Conservation (phyloP, 1,140 invertebrate genomes). For the Penaeus indicus region DNA sequence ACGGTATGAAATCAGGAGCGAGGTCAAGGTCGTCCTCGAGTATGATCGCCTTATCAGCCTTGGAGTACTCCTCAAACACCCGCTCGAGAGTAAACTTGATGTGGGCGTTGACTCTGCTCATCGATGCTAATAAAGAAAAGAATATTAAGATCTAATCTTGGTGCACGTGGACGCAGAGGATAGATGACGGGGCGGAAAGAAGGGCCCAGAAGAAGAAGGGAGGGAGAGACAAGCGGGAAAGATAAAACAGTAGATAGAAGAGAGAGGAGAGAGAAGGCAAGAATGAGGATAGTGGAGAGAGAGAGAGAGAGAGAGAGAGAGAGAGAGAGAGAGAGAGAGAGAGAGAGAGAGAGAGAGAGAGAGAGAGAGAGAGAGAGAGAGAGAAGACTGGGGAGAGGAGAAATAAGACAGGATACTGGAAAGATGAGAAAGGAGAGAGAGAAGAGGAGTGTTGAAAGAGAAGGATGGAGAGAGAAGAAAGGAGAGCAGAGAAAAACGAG, state of each 20-base stretch:
- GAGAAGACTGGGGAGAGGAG: no score
- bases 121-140: no score
- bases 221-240: not conserved
- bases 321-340: not conserved
- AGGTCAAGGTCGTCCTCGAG: constrained; percentile 56
- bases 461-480: no score
- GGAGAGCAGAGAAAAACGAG: no score
- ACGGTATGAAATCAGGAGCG: constrained; percentile 57
- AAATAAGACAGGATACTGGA: no score
- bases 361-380: no score
- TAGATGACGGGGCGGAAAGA: not conserved
- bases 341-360: not conserved
- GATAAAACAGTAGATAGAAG: not conserved
- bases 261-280: constrained; percentile 10
- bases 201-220: not conserved
- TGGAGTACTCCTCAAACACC: constrained; percentile 30
- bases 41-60: constrained; percentile 48
- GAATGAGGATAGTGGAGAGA: not conserved
- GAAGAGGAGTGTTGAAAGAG: no score
- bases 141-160: no score
- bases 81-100: constrained; percentile 45
- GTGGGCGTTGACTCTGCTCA: constrained; percentile 43
- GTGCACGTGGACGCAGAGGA: not conserved
- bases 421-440: no score
- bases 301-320: no score